Base-by-base conservation (phyloP, 2,888 invertebrate species). In the Agrilus mali region DNA sequence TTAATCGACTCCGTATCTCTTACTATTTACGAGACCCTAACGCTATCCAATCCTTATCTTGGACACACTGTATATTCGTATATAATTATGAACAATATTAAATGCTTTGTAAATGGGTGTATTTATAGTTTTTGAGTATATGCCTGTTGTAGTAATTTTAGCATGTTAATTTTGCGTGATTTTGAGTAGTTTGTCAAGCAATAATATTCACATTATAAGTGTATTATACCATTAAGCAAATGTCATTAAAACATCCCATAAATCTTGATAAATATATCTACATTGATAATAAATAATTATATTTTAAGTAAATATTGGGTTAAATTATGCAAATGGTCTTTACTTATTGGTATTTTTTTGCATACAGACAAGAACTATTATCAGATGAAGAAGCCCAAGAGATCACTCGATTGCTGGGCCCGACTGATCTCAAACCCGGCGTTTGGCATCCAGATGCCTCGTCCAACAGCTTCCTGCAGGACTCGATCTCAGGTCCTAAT, bases 381-480 rank as follows among this genome's bases (percentile, higher is more conserved):
- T 86, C 87, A 47, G 89, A 90, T 65, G 89, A 89, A 69, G 88
- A 89, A 68, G 89, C 89, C 53, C 86, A 86, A 66, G 88, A 90
- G 73, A 86, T 89, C 53, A 83, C 83, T 53, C 78, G 84, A 60
- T 75, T 90, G 63, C 64, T 90, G 57, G 46, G 46, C 41, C 48
- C 48, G 14, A 36, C 41, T 8, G 48, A 48, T 33, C 33, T 46
- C 12, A 46, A 44, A 42, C 41, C 42, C 15, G 41, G 38, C 36
- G 44, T 56, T 44, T 61, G 60, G 60, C 56, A 56, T 36, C 58
- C 60, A 10, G 58, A 59, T 53, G 73, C 72, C 31, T 71, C 74
- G 41, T 56, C 56, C 35, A 27, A 27, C 47, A 60, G 63, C 5
- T 45, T 59, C 27, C 50, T 64, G 41, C 63, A 64, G 50, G 64